These are phyloP conservation scores for Cardiocondyla obscurior DNA, from an alignment of 1,140 invertebrate species.

Conservation along the genomic window DNA sequence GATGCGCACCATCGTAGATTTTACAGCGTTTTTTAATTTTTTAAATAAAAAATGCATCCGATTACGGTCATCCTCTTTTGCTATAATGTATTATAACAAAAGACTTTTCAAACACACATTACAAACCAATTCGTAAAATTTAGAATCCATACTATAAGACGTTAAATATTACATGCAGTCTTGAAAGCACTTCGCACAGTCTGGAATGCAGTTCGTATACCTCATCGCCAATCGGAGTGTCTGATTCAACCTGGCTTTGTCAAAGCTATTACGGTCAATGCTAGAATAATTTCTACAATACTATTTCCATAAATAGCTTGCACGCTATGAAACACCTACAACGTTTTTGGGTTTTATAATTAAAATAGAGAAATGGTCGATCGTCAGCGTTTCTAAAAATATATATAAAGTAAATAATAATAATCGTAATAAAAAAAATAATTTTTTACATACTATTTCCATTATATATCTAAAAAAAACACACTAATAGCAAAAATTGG, in stretches of 20 bases:
- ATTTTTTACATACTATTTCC: not conserved
- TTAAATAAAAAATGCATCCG: not conserved
- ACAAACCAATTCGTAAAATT: constrained; percentile 6
- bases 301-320: constrained; percentile 76
- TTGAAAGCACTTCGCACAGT: constrained; percentile 66
- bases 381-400: constrained; percentile 17
- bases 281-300: constrained; percentile 71
- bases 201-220: constrained; percentile 78
- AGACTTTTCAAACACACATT: no score
- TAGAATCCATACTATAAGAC: constrained; percentile 27
- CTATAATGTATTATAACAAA: not conserved
- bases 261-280: constrained; percentile 64
- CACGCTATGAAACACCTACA: constrained; percentile 77
- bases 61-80: no score
- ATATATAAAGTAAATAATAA: constrained; percentile 22
- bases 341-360: constrained; percentile 77
- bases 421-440: not conserved
- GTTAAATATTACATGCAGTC: constrained; percentile 67
- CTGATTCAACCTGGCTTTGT: constrained; percentile 72
- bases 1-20: not conserved
- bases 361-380: constrained; percentile 47
- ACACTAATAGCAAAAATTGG: not conserved
- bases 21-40: no score
- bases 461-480: not conserved
- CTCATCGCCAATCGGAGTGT: constrained; percentile 75